Evolutionary conservation across 1,140 invertebrate genomes (phyloP).

Genomic region (Psix sp.): DNA sequence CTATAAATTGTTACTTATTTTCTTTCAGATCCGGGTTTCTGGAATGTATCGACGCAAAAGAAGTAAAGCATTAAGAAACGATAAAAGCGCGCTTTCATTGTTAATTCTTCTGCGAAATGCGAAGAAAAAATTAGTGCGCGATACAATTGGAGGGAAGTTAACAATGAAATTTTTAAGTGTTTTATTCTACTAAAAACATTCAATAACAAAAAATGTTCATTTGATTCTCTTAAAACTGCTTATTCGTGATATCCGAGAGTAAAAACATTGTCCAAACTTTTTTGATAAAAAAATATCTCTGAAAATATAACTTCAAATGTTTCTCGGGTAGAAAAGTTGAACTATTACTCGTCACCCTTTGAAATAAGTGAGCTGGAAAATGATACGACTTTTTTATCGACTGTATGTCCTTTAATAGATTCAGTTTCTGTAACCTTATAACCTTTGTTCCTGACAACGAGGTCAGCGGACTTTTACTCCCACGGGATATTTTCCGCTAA

Average conservation of each 20-base stretch:
- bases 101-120: constrained; percentile 18
- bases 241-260: too few species aligned
- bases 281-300: too few species aligned
- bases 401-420: constrained; percentile 44
- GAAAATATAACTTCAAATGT: constrained; percentile 18
- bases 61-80: constrained; percentile 16
- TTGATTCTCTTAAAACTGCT: too few species aligned
- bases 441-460: constrained; percentile 43
- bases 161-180: constrained; percentile 22
- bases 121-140: constrained; percentile 18
- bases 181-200: constrained; percentile 21
- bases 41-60: constrained; percentile 21
- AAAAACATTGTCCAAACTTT: too few species aligned
- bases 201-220: too few species aligned
- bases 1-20: constrained; percentile 15
- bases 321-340: background rate
- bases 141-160: constrained; percentile 7
- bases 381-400: constrained; percentile 48
- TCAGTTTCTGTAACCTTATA: constrained; percentile 45
- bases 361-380: constrained; percentile 47
- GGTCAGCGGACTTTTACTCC: constrained; percentile 29
- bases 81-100: constrained; percentile 21
- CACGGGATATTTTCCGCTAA: constrained; percentile 18
- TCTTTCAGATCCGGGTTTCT: constrained; percentile 20
- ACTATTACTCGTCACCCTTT: constrained; percentile 10